Evolutionary conservation across 35 echinoderm and acorn worm genomes (phyloP).

Genomic region (Diadema setosum): DNA sequence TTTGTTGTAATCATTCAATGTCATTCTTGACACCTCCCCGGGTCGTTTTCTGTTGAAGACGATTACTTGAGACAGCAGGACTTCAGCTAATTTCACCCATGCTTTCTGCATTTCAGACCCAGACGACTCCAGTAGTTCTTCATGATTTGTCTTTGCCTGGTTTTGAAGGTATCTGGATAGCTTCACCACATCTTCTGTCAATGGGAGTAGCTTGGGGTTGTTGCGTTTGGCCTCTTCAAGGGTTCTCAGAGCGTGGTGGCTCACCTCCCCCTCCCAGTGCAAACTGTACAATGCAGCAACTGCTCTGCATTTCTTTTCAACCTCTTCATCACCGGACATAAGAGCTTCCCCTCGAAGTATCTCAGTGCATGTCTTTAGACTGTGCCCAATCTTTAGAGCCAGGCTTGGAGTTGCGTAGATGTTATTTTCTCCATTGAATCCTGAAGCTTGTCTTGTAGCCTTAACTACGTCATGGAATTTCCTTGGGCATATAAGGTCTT

Average conservation of each 20-base stretch:
- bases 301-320: neutral
- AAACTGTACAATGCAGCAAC: neutral
- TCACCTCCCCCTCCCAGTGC: slow-evolving; percentile 31
- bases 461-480: slow-evolving; percentile 40
- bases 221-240: slow-evolving; percentile 19
- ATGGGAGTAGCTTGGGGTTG: slow-evolving; percentile 29
- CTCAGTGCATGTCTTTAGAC: slow-evolving; percentile 1
- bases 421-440: slow-evolving; percentile 26
- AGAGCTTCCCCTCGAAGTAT: slow-evolving; percentile 20
- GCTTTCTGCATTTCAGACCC: too few relatives aligned
- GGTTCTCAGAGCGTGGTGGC: slow-evolving; percentile 1
- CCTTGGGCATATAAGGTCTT: slow-evolving; percentile 14
- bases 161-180: neutral
- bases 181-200: slow-evolving; percentile 38
- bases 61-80: neutral
- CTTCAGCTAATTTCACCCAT: slow-evolving; percentile 36
- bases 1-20: slow-evolving; percentile 20
- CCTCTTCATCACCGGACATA: neutral
- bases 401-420: slow-evolving; percentile 51
- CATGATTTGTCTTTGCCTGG: neutral
- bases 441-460: slow-evolving; percentile 36
- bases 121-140: neutral
- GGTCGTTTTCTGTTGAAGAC: slow-evolving; percentile 69
- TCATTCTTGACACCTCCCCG: slow-evolving; percentile 63
- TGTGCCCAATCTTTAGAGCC: slow-evolving; percentile 45